Evolutionary conservation across 2,113 vertebrate genomes (phyloP), one percentile per base, ranked within the genome.

Genomic region (Ammodytes marinus): DNA sequence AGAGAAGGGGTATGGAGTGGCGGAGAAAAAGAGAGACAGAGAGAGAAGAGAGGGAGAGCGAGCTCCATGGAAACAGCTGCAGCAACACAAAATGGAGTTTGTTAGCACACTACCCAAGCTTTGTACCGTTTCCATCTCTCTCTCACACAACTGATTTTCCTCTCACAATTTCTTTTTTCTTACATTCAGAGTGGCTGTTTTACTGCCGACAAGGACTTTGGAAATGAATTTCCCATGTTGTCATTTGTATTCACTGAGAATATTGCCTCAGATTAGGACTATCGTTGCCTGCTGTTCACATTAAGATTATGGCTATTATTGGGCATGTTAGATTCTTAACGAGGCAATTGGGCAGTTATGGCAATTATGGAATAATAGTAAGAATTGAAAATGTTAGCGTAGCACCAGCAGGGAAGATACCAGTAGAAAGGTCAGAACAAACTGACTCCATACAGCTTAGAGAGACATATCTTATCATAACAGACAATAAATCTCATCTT

Each of bases 51-150:
- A 84, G 77, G 42, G 69, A 84, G 87, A 91, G 86, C 19, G 69
- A 92, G 91, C 91, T 88, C 91, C 92, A 93, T 94, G 90, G 90
- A 90, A 94, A 93, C 93, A 82, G 89, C 88, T 91, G 88, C 89
- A 90, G 90, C 79, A 85, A 92, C 88, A 91, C 88, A 93, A 94
- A 93, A 92, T 92, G 86, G 91, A 91, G 91, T 87, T 91, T 88
- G 91, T 93, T 93, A 93, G 85, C 81, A 83, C 89, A 82, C 89
- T 77, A 85, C 76, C 77, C 66, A 17, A 80, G 88, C 90, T 90
- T 87, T 92, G 75, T 84, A 88, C 80, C 64, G 89, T 86, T 90
- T 84, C 77, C 78, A 82, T 88, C 88, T 90, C 83, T 88, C 79
- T 83, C 61, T 77, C 76, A 88, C 79, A 80, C 71, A 85, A 67